Evolutionary conservation across 2,113 vertebrate genomes (phyloP).

Genomic region (Neogobius melanostomus): DNA sequence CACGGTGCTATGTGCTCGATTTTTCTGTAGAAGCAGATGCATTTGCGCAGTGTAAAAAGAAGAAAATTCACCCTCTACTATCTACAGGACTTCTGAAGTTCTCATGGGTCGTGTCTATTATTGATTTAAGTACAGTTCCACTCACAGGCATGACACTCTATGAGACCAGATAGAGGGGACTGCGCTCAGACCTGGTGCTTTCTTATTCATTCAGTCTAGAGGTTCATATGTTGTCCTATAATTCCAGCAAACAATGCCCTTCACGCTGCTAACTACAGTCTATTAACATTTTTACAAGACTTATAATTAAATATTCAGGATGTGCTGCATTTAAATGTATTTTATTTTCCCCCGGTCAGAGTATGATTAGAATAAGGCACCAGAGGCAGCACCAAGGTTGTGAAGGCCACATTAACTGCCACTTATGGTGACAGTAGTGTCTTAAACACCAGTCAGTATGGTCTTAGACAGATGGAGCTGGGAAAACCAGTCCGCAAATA

Average conservation of each 20-base stretch:
- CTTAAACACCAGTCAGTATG: no score
- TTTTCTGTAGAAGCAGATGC: slow-evolving; percentile 10
- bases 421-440: no score
- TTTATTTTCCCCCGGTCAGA: background rate
- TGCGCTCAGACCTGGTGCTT: slow-evolving; percentile 2
- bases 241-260: slow-evolving; percentile 13
- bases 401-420: background rate
- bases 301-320: slow-evolving; percentile 36
- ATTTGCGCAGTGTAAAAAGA: slow-evolving; percentile 9
- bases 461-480: no score
- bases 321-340: slow-evolving; percentile 11
- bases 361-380: slow-evolving; percentile 4
- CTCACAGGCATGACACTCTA: slow-evolving; percentile 12
- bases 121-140: slow-evolving; percentile 32
- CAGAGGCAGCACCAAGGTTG: background rate
- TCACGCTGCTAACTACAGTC: slow-evolving; percentile 24
- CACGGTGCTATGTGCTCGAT: slow-evolving; percentile 19
- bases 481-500: no score
- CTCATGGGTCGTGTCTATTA: slow-evolving; percentile 36
- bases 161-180: slow-evolving; percentile 14
- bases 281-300: slow-evolving; percentile 34
- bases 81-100: slow-evolving; percentile 31
- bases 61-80: slow-evolving; percentile 26
- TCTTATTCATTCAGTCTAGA: slow-evolving; percentile 6
- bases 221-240: background rate